Conservation (phyloP, 1,140 invertebrate genomes). For the Rhynchophorus ferrugineus region DNA sequence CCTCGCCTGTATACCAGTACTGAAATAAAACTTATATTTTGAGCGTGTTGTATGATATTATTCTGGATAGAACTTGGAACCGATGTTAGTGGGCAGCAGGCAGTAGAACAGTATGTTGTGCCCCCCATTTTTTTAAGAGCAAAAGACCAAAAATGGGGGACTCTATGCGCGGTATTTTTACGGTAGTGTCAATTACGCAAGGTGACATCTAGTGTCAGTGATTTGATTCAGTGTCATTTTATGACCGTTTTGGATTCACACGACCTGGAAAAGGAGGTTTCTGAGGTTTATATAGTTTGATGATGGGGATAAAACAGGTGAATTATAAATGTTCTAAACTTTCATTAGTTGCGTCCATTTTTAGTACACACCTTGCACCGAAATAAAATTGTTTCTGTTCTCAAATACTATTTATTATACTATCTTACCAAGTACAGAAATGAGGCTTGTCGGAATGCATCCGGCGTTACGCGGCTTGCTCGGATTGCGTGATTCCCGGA, state of each 20-base stretch:
- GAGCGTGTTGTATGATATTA: constrained; percentile 38
- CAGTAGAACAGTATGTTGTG: constrained; percentile 24
- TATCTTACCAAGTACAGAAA: too few relatives aligned
- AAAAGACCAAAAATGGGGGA: constrained; percentile 5
- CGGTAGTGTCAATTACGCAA: constrained; percentile 6
- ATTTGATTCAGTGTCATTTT: not conserved
- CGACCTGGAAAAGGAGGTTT: not conserved
- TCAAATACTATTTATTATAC: too few relatives aligned
- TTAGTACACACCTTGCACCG: too few relatives aligned
- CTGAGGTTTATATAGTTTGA: not conserved
- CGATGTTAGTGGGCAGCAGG: constrained; percentile 39
- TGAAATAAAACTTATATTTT: constrained; percentile 44
- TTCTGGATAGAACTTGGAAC: constrained; percentile 35
- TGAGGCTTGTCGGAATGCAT: too few relatives aligned
- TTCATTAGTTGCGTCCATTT: too few relatives aligned
- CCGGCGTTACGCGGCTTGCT: too few relatives aligned
- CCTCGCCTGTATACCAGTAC: constrained; percentile 39
- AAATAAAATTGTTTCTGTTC: too few relatives aligned
- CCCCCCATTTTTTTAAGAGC: constrained; percentile 14
- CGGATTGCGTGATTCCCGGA: too few relatives aligned
- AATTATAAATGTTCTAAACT: too few relatives aligned
- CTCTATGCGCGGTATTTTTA: constrained; percentile 1
- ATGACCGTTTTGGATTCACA: constrained; percentile 4
- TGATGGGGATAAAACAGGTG: too few relatives aligned
- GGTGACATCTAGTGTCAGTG: constrained; percentile 15